phyloP scores from a whole-genome alignment of 2,888 invertebrate species.

The Drosophila vallismaia region DNA sequence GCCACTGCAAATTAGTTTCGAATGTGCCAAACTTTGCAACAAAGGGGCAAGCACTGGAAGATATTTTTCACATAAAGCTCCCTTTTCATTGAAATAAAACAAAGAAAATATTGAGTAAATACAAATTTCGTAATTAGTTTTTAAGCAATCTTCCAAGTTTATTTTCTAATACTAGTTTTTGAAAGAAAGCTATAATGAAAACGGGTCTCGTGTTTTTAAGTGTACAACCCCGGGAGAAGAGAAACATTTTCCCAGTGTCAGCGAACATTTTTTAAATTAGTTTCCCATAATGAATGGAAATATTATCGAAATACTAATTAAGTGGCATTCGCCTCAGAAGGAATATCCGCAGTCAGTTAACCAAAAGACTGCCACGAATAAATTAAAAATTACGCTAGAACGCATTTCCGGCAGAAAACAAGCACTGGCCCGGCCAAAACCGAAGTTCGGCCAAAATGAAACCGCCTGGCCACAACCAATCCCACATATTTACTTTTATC shows the following conservation, averaged over 20 bases:
- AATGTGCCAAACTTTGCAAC: slow-evolving; percentile 51
- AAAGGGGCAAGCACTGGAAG: slow-evolving; percentile 22
- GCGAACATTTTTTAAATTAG: slow-evolving; percentile 4
- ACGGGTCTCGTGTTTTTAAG: not conserved
- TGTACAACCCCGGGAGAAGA: not conserved
- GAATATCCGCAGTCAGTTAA: slow-evolving; percentile 10
- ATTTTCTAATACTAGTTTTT: too few species aligned
- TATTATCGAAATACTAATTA: slow-evolving; percentile 36
- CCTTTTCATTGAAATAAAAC: too few species aligned
- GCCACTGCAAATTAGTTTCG: slow-evolving; percentile 52
- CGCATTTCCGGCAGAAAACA: slow-evolving; percentile 44
- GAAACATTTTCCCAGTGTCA: not conserved
- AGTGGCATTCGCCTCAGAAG: slow-evolving; percentile 30
- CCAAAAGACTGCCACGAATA: slow-evolving; percentile 49
- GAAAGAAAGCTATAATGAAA: too few species aligned
- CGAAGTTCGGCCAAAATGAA: slow-evolving; percentile 49
- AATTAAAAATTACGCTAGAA: slow-evolving; percentile 67
- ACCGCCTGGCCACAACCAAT: slow-evolving; percentile 63
- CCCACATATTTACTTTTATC: slow-evolving; percentile 79
- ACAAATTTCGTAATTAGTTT: not conserved
- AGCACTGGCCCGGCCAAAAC: slow-evolving; percentile 10
- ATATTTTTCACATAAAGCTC: not conserved
- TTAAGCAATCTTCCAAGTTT: too few species aligned
- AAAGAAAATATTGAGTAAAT: not conserved
- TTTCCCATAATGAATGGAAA: slow-evolving; percentile 10